phyloP scores from a whole-genome alignment of 2,888 invertebrate genomes.

The Chrysodeixis includens region DNA sequence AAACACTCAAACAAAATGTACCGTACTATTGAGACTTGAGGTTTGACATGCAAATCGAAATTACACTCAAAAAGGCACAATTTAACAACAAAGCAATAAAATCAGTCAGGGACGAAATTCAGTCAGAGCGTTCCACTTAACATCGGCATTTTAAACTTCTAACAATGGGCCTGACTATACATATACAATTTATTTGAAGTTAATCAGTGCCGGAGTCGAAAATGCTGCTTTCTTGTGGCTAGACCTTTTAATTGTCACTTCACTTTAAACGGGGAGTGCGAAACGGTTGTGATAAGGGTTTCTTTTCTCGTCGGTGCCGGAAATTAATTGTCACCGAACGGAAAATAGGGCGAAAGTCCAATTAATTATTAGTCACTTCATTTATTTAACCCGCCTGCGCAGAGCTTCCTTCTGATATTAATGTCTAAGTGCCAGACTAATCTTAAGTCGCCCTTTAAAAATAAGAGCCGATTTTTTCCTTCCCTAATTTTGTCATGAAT shows the following conservation, averaged over 20 bases:
- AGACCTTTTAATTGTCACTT: constrained; percentile 80
- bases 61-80: constrained; percentile 6
- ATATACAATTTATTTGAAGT: constrained; percentile 49
- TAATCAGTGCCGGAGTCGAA: constrained; percentile 46
- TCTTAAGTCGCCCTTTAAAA: constrained; percentile 72
- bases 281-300: constrained; percentile 87
- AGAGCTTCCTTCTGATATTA: constrained; percentile 84
- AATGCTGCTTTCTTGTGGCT: constrained; percentile 65
- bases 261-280: constrained; percentile 79
- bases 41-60: neutral
- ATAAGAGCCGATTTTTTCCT: constrained; percentile 63
- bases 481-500: constrained; percentile 59
- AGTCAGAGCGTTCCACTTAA: constrained; percentile 41
- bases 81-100: constrained; percentile 22
- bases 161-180: constrained; percentile 35
- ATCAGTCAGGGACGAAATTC: constrained; percentile 40
- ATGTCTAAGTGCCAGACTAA: constrained; percentile 81
- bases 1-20: neutral
- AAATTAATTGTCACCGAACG: constrained; percentile 89
- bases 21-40: neutral
- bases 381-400: constrained; percentile 86
- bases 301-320: constrained; percentile 85
- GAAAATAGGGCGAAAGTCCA: constrained; percentile 89
- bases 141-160: constrained; percentile 52
- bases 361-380: constrained; percentile 89